These are phyloP conservation scores for Zelleria hepariella DNA, from an alignment of 2,888 invertebrate species.

Conservation along the genomic window DNA sequence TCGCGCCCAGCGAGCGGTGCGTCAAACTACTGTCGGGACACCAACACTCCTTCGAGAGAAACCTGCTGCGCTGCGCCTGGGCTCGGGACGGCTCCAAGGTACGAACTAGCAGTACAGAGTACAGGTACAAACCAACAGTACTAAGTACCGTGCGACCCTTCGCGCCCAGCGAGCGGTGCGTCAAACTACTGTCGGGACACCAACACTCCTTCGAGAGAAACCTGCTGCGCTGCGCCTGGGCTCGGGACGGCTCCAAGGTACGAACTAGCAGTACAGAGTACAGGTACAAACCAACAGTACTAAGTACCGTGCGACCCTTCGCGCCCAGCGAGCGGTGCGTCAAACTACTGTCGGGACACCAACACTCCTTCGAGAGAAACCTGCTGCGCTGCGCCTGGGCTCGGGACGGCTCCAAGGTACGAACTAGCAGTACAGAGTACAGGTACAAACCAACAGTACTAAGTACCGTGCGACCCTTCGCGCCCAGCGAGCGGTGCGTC, in stretches of 20 bases:
- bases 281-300: too few relatives aligned
- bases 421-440: neutral
- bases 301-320: slow-evolving; percentile 93
- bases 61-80: slow-evolving; percentile 94
- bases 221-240: slow-evolving; percentile 93
- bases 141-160: slow-evolving; percentile 94
- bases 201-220: slow-evolving; percentile 99
- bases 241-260: slow-evolving; percentile 92
- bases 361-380: slow-evolving; percentile 98
- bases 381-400: slow-evolving; percentile 95
- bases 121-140: too few relatives aligned
- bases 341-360: slow-evolving; percentile 92
- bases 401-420: slow-evolving; percentile 89
- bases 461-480: slow-evolving; percentile 94
- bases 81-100: slow-evolving; percentile 93
- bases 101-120: neutral
- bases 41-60: slow-evolving; percentile 98
- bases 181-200: slow-evolving; percentile 92
- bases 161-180: slow-evolving; percentile 93
- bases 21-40: slow-evolving; percentile 93
- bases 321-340: slow-evolving; percentile 94
- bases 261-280: neutral
- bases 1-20: slow-evolving; percentile 93
- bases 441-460: too few relatives aligned
- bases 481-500: slow-evolving; percentile 92